Evolutionary conservation across 2,888 invertebrate species (phyloP).

Genomic region (Baronia brevicornis): DNA sequence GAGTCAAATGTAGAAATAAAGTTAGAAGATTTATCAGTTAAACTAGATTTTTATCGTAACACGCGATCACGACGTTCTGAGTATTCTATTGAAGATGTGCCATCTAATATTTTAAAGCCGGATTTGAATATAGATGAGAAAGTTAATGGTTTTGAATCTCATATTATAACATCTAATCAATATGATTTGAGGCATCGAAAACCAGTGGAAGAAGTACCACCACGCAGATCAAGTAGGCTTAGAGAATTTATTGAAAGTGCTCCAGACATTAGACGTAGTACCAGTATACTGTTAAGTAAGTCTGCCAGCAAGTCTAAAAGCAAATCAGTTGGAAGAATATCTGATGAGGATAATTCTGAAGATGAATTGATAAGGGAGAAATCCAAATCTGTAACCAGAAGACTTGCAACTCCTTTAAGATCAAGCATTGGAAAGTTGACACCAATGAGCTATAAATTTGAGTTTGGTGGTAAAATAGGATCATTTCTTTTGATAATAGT

Average conservation of each 20-base stretch:
- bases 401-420: constrained; percentile 57
- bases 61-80: constrained; percentile 50
- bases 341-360: constrained; percentile 57
- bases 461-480: constrained; percentile 59
- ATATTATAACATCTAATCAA: constrained; percentile 31
- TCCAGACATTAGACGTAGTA: constrained; percentile 47
- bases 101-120: constrained; percentile 27
- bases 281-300: constrained; percentile 41
- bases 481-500: constrained; percentile 40
- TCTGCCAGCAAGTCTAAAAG: constrained; percentile 55
- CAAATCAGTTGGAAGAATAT: constrained; percentile 51
- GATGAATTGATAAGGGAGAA: constrained; percentile 38
- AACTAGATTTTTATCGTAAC: constrained; percentile 38
- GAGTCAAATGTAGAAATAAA: constrained; percentile 31
- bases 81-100: constrained; percentile 49
- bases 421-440: constrained; percentile 37
- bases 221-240: constrained; percentile 51
- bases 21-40: constrained; percentile 36
- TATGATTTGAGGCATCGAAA: constrained; percentile 46
- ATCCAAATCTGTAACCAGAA: constrained; percentile 46
- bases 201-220: constrained; percentile 45
- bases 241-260: constrained; percentile 44
- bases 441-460: constrained; percentile 42
- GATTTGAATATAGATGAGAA: constrained; percentile 33
- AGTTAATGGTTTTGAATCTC: constrained; percentile 41